These are phyloP conservation scores for Panagrolaimus sp. DNA, from an alignment of 1,140 invertebrate genomes.

Conservation along the genomic window DNA sequence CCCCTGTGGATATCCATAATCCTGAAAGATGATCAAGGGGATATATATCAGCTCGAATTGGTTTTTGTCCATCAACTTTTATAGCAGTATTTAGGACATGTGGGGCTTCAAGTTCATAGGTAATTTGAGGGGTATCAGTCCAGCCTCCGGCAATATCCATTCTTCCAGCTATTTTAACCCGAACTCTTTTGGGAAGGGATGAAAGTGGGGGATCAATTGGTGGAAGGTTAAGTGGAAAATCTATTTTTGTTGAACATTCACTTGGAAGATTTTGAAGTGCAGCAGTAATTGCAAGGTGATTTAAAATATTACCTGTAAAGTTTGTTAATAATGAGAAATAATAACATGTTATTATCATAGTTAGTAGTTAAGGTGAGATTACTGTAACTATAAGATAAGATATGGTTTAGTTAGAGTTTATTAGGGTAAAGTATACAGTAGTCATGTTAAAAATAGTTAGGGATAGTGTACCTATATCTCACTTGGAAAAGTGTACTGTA, in stretches of 20 bases:
- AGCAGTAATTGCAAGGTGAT: not conserved
- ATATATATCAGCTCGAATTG: conserved; percentile 14
- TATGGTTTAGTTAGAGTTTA: too few species aligned
- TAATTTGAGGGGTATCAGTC: conserved; percentile 51
- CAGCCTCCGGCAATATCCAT: conserved; percentile 46
- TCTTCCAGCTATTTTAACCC: conserved; percentile 24
- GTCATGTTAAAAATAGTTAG: too few species aligned
- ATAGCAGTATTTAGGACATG: conserved; percentile 44
- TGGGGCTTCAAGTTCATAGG: conserved; percentile 30
- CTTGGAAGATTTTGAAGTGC: not conserved
- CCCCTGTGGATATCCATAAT: conserved; percentile 8
- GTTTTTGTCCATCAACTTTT: conserved; percentile 39
- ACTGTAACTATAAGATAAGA: too few species aligned
- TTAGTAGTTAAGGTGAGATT: too few species aligned
- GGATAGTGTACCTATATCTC: too few species aligned
- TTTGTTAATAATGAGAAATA: not conserved
- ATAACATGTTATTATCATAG: too few species aligned
- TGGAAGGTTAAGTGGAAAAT: not conserved
- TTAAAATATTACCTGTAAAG: not conserved
- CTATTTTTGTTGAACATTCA: not conserved
- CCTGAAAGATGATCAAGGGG: not conserved
- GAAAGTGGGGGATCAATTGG: not conserved
- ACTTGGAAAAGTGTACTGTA: too few species aligned
- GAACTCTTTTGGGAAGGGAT: conserved; percentile 14
- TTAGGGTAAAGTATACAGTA: too few species aligned